Base-by-base conservation (phyloP, 1,140 invertebrate genomes). In the Oscheius sp. region DNA sequence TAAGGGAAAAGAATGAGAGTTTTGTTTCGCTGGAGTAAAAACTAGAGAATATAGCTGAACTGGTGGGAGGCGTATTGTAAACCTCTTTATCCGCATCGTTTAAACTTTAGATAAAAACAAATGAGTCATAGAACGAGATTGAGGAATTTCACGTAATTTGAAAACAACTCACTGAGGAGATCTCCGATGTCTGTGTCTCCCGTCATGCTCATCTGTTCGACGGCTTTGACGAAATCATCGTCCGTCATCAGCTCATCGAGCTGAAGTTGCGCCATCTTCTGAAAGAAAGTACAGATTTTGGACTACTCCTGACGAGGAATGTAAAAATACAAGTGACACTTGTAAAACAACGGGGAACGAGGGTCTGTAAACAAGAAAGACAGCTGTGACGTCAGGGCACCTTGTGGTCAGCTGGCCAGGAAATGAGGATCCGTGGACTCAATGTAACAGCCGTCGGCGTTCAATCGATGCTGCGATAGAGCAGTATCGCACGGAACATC, bases 131-230 rank as follows among this genome's bases (percentile, higher is more conserved):
- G n/a, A n/a, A n/a, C n/a, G n/a, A n/a, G n/a, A n/a, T n/a, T n/a
- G n/a, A n/a, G n/a, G n/a, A n/a, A n/a, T n/a, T n/a, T n/a, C n/a
- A n/a, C n/a, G n/a, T n/a, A n/a, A n/a, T n/a, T n/a, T n/a, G n/a
- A n/a, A n/a, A n/a, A n/a, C 49, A 55, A 55, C 49, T 26, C 49
- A 55, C 49, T 55, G 15, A 55, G 28, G 49, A 55, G 49, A 55
- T 55, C 49, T 55, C 49, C 49, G 15, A 55, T 7, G 7, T 55
- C 7, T 15, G 15, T 23, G 23, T 55, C 49, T 26, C 28, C 7
- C 7, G 15, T 55, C 15, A 55, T 55, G 7, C 28, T 15, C 49
- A 55, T 55, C 7, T 55, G 15, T 26, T 55, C 49, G 23, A 55
- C 28, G 7, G 49, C 28, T 26, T 55, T 15, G 49, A 55, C 28